Conservation (phyloP, 2,113 vertebrate species). For the Centropristis striata region DNA sequence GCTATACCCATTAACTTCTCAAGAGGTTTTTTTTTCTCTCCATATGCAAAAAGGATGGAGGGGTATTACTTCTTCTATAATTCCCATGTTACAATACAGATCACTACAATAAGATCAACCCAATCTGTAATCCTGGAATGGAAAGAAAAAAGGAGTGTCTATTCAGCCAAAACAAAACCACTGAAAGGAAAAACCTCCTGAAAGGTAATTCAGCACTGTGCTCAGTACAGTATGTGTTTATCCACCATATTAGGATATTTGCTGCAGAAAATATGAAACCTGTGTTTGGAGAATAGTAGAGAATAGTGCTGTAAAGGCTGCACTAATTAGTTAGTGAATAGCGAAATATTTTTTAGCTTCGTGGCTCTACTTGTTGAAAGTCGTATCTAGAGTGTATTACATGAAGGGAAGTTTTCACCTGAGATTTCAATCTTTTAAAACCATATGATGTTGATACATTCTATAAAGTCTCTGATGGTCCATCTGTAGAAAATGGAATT, state of each 20-base stretch:
- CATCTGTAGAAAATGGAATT: not conserved
- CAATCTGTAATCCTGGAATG: constrained; percentile 64
- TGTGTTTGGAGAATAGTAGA: not conserved
- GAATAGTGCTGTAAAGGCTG: not conserved
- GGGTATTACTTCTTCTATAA: constrained; percentile 61
- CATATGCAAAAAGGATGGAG: constrained; percentile 67
- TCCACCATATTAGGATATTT: constrained; percentile 19
- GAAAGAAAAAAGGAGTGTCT: constrained; percentile 50
- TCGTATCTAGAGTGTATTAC: not conserved
- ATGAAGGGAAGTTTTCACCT: constrained; percentile 11
- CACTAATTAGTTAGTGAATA: constrained; percentile 45
- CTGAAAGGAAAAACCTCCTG: constrained; percentile 49
- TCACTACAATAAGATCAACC: constrained; percentile 64
- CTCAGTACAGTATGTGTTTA: constrained; percentile 36
- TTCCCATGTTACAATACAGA: constrained; percentile 69
- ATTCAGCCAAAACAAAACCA: constrained; percentile 60
- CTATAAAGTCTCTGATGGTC: not conserved
- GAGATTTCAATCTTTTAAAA: constrained; percentile 19
- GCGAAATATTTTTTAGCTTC: constrained; percentile 2
- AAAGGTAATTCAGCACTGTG: constrained; percentile 46
- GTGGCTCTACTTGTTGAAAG: constrained; percentile 23
- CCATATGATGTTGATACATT: constrained; percentile 1
- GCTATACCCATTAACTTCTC: constrained; percentile 69
- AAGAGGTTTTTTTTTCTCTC: constrained; percentile 45
- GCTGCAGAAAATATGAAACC: constrained; percentile 28